Evolutionary conservation across 2,888 invertebrate species (phyloP).

Genomic region (Myathropa florea): DNA sequence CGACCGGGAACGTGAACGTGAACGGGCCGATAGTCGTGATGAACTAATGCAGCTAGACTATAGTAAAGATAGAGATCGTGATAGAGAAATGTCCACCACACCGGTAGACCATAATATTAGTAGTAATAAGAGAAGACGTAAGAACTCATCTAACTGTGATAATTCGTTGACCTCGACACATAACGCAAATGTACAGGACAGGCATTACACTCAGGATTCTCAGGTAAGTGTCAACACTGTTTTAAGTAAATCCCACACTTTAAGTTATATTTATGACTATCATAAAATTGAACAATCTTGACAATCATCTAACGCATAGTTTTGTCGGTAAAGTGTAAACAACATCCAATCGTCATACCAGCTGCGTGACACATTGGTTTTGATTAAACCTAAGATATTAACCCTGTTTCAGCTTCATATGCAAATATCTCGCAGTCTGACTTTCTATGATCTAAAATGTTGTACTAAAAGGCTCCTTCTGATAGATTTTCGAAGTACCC

Average conservation of each 20-base stretch:
- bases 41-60: slow-evolving; percentile 80
- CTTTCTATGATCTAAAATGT: too few species aligned
- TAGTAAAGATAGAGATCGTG: slow-evolving; percentile 83
- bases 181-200: slow-evolving; percentile 82
- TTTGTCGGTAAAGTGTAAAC: too few species aligned
- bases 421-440: too few species aligned
- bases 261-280: not conserved
- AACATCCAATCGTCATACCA: too few species aligned
- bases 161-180: slow-evolving; percentile 84
- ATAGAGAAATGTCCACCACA: slow-evolving; percentile 82
- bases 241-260: not conserved
- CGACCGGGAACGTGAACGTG: slow-evolving; percentile 73
- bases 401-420: too few species aligned
- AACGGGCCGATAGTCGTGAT: slow-evolving; percentile 79
- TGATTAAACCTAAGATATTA: too few species aligned
- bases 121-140: slow-evolving; percentile 83
- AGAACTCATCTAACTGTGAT: slow-evolving; percentile 85
- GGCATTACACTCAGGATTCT: slow-evolving; percentile 85
- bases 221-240: slow-evolving; percentile 81
- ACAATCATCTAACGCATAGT: too few species aligned
- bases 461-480: too few species aligned
- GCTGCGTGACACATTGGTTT: too few species aligned
- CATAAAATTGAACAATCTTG: too few species aligned
- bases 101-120: slow-evolving; percentile 81
- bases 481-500: too few species aligned